Conservation (phyloP, 2,797 vertebrate genomes). For the Lacerta bilineata region DNA sequence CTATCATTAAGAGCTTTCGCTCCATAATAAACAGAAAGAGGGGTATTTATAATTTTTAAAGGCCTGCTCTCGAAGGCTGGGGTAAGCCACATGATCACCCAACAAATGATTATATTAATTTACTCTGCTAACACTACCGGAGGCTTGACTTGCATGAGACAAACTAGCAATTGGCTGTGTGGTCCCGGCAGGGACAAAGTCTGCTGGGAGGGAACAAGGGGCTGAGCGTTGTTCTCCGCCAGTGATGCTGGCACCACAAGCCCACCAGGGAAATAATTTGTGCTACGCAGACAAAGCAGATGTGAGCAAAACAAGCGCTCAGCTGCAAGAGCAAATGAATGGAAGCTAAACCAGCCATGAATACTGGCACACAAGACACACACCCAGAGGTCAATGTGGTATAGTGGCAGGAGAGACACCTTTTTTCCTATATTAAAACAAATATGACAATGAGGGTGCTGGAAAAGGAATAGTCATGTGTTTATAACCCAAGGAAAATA, state of each 20-base stretch:
- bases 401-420: no score
- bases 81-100: not conserved
- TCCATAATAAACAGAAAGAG: not conserved
- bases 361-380: no score
- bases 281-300: not conserved
- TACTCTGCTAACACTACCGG: not conserved
- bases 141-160: not conserved
- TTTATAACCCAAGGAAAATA: not conserved
- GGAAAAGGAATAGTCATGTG: no score
- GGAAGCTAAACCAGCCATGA: not conserved
- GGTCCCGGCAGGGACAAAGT: not conserved
- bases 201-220: not conserved
- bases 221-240: not conserved
- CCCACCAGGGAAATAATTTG: not conserved
- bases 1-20: not conserved
- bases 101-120: not conserved
- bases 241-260: constrained; percentile 9
- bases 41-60: not conserved
- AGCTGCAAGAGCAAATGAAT: constrained; percentile 12
- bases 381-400: no score
- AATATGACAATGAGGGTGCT: no score
- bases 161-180: not conserved
- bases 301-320: constrained; percentile 17
- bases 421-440: no score
- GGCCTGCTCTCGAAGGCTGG: not conserved